These are phyloP conservation scores for Papilio polytes DNA, from an alignment of 1,140 invertebrate genomes.

Conservation along the genomic window DNA sequence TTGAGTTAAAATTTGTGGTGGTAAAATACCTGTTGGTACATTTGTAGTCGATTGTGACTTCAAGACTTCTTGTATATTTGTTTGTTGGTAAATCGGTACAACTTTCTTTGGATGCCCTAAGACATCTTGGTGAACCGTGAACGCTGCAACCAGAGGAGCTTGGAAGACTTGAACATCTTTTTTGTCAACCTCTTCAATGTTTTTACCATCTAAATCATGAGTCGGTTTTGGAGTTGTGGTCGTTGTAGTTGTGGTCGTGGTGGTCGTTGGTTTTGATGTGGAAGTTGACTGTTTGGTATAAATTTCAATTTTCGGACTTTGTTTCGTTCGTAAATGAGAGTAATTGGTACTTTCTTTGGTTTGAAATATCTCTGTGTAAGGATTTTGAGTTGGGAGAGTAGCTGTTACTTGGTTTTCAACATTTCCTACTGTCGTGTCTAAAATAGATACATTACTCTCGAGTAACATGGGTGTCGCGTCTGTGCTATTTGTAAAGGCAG, in stretches of 20 bases:
- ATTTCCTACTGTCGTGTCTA: conserved; percentile 75
- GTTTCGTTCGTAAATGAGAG: conserved; percentile 76
- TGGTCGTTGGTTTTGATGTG: conserved; percentile 66
- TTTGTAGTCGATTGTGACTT: conserved; percentile 55
- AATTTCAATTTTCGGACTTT: conserved; percentile 55
- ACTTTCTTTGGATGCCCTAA: conserved; percentile 89
- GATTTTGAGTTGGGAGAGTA: conserved; percentile 66
- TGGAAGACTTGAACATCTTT: conserved; percentile 91
- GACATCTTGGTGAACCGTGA: conserved; percentile 92
- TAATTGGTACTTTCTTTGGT: conserved; percentile 66
- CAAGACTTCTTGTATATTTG: conserved; percentile 55
- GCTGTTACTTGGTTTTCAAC: conserved; percentile 75
- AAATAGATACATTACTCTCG: conserved; percentile 75
- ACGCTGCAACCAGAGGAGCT: conserved; percentile 91
- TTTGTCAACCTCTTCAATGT: conserved; percentile 86
- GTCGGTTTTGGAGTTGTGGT: conserved; percentile 85
- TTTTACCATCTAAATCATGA: conserved; percentile 86
- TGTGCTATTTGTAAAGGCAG: conserved; percentile 70
- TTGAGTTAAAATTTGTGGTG: conserved; percentile 60
- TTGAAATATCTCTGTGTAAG: conserved; percentile 76
- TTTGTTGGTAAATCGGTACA: conserved; percentile 85
- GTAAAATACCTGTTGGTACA: conserved; percentile 58
- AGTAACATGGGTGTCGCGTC: conserved; percentile 62
- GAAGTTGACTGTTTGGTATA: conserved; percentile 54
- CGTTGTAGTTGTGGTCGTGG: conserved; percentile 81